Evolutionary conservation across 1,140 invertebrate genomes (phyloP), one percentile per base, ranked within the genome.

Genomic region (Brachionus calyciflorus): DNA sequence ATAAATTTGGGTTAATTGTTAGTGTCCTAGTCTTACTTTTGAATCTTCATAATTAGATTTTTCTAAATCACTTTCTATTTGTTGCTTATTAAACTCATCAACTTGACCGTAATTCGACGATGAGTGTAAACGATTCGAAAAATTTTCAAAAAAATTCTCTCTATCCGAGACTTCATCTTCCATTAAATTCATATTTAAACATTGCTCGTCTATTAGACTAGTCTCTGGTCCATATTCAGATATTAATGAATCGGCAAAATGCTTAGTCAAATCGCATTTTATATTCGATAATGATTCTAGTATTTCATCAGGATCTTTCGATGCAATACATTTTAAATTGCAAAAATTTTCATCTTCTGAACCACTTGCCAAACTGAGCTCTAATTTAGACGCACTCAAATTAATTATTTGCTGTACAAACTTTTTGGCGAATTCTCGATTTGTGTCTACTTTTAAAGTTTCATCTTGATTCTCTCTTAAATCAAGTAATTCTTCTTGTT

Each of bases 121-220:
- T n/a, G 60, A 65, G 4, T 65, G 60, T 44, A 65, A 65, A 24
- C 60, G 60, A 44, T 65, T 65, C 21, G 60, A 65, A 44, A 65
- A 65, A 44, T 65, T 65, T 44, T 65, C 60, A 28, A 65, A 65
- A 24, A 65, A 65, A 2, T 65, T 37, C 10, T 65, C 60, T 44
- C 30, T 21, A 17, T 65, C 40, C 21, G 33, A 41, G 3, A 41
- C n/a, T n/a, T n/a, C 19, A 44, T 65, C 60, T 65, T 65, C 60
- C 33, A 65, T 65, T 21, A 65, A 65, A 21, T 65, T 65, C n/a
- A 65, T 24, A 26, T 65, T 65, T 2, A 65, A 6, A 33, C 60
- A 65, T 46, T 65, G 60, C 14, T 65, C 60, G 44, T 37, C 24
- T 12, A 65, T 21, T 44, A 44, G 24, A 19, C 21, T 41, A 65